These are phyloP conservation scores for Torymus auratus DNA, from an alignment of 2,888 invertebrate species.

Conservation along the genomic window DNA sequence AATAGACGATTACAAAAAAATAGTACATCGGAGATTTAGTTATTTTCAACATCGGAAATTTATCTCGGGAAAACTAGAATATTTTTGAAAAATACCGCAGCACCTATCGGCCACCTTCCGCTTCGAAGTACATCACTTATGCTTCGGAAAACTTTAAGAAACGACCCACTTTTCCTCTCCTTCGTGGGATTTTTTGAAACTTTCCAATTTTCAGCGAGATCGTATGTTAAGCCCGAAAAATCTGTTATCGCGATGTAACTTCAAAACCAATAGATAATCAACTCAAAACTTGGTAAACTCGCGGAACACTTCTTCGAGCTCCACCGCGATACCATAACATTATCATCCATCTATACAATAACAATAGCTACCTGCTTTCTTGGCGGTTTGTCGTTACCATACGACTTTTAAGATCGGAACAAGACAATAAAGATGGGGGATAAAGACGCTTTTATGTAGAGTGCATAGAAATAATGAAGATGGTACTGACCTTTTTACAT, in stretches of 20 bases:
- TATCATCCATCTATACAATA: no score
- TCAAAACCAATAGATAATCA: conserved; percentile 5
- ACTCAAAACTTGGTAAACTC: not conserved
- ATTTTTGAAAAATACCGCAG: not conserved
- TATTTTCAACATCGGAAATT: not conserved
- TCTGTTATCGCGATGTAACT: not conserved
- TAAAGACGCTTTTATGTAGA: not conserved
- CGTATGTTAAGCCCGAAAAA: conserved; percentile 16
- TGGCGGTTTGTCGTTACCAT: no score
- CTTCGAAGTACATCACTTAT: conserved; percentile 12
- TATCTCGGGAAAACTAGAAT: conserved; percentile 7
- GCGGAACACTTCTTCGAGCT: no score
- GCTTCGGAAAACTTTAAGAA: conserved; percentile 4
- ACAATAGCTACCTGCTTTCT: no score
- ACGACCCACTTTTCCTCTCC: not conserved
- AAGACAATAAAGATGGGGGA: conserved; percentile 11
- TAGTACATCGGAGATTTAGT: no score
- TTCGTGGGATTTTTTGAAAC: not conserved
- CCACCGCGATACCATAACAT: no score
- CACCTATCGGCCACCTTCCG: not conserved
- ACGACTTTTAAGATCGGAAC: not conserved
- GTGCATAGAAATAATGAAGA: conserved; percentile 34
- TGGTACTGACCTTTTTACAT: conserved; percentile 76
- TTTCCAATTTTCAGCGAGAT: conserved; percentile 17
- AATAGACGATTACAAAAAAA: no score